phyloP scores from a whole-genome alignment of 2,113 vertebrate species.

The Podarcis muralis region DNA sequence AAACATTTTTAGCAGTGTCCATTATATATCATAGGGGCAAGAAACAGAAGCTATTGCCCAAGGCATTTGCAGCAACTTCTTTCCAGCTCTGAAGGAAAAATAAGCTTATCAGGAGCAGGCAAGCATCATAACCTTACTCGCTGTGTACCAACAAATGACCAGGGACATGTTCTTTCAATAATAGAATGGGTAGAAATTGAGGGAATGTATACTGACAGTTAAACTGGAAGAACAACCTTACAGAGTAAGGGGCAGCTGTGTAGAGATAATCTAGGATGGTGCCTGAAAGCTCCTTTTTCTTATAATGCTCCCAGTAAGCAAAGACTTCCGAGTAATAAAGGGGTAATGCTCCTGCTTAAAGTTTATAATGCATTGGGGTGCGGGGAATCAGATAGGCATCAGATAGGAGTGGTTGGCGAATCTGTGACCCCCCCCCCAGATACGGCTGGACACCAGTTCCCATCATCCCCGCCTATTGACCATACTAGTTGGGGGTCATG shows the following conservation, averaged over 20 bases:
- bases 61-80: constrained; percentile 25
- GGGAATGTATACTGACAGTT: constrained; percentile 22
- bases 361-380: not conserved
- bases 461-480: too few relatives aligned
- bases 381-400: not conserved
- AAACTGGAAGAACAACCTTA: constrained; percentile 1
- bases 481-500: too few relatives aligned
- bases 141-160: constrained; percentile 2
- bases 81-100: constrained; percentile 42
- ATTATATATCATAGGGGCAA: constrained; percentile 30
- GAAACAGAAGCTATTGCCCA: constrained; percentile 54
- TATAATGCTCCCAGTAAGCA: not conserved
- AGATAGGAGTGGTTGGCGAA: not conserved
- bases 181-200: constrained; percentile 3
- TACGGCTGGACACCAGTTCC: too few relatives aligned
- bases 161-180: not conserved
- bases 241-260: constrained; percentile 11
- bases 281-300: constrained; percentile 21
- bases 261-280: constrained; percentile 11
- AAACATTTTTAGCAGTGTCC: constrained; percentile 22
- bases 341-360: not conserved
- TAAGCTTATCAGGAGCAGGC: constrained; percentile 21
- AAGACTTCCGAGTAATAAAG: not conserved
- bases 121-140: not conserved
- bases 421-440: too few relatives aligned